Evolutionary conservation across 1,140 invertebrate genomes (phyloP).

Genomic region (Drosophila cardini): DNA sequence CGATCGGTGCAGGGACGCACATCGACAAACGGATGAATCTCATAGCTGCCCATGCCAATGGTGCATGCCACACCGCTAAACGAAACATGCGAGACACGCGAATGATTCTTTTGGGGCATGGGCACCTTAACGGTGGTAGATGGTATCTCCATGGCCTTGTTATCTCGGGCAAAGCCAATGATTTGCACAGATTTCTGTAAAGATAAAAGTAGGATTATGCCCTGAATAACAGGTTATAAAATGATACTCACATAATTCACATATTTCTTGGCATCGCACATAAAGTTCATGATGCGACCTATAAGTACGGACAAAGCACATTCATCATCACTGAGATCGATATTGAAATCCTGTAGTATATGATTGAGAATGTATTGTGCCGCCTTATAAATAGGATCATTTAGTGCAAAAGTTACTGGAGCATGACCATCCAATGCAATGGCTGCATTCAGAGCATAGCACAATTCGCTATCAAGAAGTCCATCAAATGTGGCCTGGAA

Average conservation of each 20-base stretch:
- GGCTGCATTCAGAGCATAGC: conserved; percentile 74
- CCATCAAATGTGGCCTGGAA: conserved; percentile 67
- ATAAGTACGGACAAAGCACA: conserved; percentile 48
- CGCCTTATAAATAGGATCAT: conserved; percentile 81
- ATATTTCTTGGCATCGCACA: conserved; percentile 79
- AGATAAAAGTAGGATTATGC: not conserved
- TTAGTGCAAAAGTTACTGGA: conserved; percentile 52
- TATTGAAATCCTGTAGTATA: conserved; percentile 61
- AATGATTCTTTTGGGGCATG: conserved; percentile 32
- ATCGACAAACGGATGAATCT: conserved; percentile 79
- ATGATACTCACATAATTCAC: conserved; percentile 66
- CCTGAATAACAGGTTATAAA: no score
- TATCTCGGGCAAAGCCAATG: conserved; percentile 62
- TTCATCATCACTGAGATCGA: conserved; percentile 70
- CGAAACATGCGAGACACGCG: conserved; percentile 70
- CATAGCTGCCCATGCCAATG: conserved; percentile 77
- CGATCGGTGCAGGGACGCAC: conserved; percentile 60
- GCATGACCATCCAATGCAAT: conserved; percentile 65
- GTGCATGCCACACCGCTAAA: conserved; percentile 67
- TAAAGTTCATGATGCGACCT: conserved; percentile 59
- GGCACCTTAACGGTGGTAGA: conserved; percentile 11
- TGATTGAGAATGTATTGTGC: conserved; percentile 74
- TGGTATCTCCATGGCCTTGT: conserved; percentile 57
- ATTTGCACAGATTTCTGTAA: conserved; percentile 72
- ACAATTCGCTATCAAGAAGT: conserved; percentile 68